Evolutionary conservation across 2,888 invertebrate species (phyloP), one percentile per base, ranked within the genome.

Genomic region (Archips xylosteana): DNA sequence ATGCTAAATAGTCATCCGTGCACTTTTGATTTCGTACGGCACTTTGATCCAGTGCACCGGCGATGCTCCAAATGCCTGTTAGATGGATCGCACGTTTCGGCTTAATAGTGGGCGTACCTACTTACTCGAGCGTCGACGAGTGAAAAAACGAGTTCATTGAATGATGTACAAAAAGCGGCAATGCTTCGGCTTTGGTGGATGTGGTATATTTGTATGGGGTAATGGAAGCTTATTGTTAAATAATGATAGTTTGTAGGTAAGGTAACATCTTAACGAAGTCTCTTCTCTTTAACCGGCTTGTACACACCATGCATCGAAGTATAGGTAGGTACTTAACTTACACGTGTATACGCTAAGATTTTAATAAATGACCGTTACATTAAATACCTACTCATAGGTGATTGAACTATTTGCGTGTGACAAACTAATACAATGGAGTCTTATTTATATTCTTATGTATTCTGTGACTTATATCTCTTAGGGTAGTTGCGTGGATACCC

Each of bases 21-120:
- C 83, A 88, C 89, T 89, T 87, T 89, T 89, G 86, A 86, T 89
- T 89, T 88, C 88, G 78, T 82, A 82, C 83, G 81, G 80, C 54
- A 54, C 54, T 54, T 54, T 54, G 54, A 80, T 82, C 79, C 81
- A 82, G 79, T 85, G 84, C 83, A 82, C 75, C 79, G 76, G 80
- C 77, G 79, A 80, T 77, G 83, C 78, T 84, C 82, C 81, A 82
- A 85, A 82, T 82, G 81, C 77, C 79, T 81, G 85, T 85, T 85
- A 83, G 79, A 78, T 81, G 81, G 80, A 82, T 81, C 80, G 85
- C 82, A 80, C 81, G 84, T 78, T 84, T 80, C 78, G 78, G 74
- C 79, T 82, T 80, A 81, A 83, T 85, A 81, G 82, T 80, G 82
- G 82, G 78, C 82, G 83, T 83, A 86, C 83, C 87, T 85, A 87